These are phyloP conservation scores for Scaptomyza parva DNA, from an alignment of 2,888 invertebrate genomes.

Conservation along the genomic window DNA sequence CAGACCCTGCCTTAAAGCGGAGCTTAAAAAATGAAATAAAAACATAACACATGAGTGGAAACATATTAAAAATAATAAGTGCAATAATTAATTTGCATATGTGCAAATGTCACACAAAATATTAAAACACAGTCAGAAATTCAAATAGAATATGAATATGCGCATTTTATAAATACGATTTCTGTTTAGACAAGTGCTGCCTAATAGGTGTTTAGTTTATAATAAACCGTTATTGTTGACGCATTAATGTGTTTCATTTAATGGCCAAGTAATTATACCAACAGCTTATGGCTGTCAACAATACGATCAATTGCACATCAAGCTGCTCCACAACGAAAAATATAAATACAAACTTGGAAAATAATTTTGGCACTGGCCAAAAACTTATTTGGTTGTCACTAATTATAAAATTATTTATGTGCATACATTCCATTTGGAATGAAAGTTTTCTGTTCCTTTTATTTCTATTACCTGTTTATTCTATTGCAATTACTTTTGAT, in stretches of 20 bases:
- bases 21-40: too few relatives aligned
- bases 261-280: slow-evolving; percentile 40
- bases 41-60: neutral
- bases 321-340: slow-evolving; percentile 16
- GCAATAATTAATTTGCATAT: neutral
- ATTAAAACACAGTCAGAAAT: neutral
- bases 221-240: slow-evolving; percentile 28
- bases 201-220: slow-evolving; percentile 20
- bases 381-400: slow-evolving; percentile 13
- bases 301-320: slow-evolving; percentile 39
- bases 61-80: neutral
- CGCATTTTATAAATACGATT: neutral
- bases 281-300: slow-evolving; percentile 38
- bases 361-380: slow-evolving; percentile 22
- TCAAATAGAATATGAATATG: neutral
- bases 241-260: slow-evolving; percentile 35
- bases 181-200: slow-evolving; percentile 22
- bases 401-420: slow-evolving; percentile 13
- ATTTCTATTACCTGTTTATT: neutral
- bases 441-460: neutral
- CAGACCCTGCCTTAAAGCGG: neutral
- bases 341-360: neutral
- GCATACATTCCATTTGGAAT: neutral
- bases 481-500: neutral
- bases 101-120: neutral